A percentile compares a stretch with the other conserved stretches of the same genome.
phyloP scores from a whole-genome alignment of 2,797 vertebrate genomes.

The Monodelphis domestica region DNA sequence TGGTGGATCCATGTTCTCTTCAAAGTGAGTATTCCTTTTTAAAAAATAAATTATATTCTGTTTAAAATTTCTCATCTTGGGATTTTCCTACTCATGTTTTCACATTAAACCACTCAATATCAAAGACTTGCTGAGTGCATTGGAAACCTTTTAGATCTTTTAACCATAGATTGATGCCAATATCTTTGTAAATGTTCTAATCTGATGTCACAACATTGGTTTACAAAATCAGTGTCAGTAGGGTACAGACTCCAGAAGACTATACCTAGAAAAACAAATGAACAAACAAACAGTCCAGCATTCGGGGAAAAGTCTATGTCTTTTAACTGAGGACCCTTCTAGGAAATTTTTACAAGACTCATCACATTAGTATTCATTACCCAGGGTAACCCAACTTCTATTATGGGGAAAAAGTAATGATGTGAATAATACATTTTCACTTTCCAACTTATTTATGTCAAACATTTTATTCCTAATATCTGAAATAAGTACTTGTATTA shows the following conservation, averaged over 20 bases:
- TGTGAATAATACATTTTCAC: neutral
- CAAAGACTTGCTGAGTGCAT: neutral
- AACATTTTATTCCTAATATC: neutral
- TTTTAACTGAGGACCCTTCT: neutral
- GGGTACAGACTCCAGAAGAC: neutral
- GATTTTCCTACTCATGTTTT: neutral
- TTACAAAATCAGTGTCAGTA: neutral
- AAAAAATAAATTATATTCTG: neutral
- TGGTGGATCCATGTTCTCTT: neutral
- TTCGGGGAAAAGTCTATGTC: neutral
- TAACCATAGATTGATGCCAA: neutral
- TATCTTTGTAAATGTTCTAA: neutral
- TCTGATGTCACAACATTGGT: neutral
- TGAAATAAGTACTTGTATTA: neutral
- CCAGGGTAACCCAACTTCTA: neutral
- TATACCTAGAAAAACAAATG: neutral
- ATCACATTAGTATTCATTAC: neutral
- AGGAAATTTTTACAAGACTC: neutral
- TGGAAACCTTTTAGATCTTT: neutral
- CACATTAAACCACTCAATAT: neutral
- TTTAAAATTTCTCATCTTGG: neutral
- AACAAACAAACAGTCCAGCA: too few species aligned
- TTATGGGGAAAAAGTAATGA: neutral
- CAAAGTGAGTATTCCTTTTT: neutral
- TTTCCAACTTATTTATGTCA: neutral